phyloP scores from a whole-genome alignment of 2,113 vertebrate genomes.

The Pandion haliaetus region DNA sequence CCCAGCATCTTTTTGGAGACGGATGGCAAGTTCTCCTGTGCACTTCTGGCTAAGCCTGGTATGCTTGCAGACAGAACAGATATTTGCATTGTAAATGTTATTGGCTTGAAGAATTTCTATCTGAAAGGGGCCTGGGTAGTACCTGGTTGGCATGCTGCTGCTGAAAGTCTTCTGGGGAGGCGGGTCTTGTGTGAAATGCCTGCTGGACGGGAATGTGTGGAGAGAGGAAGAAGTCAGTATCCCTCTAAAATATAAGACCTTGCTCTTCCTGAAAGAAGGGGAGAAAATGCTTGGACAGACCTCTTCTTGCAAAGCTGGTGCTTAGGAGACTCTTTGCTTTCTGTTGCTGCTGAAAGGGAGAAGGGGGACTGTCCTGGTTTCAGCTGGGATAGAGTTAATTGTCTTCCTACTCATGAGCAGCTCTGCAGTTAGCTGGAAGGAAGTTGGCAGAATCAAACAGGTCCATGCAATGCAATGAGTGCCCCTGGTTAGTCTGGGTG shows the following conservation, averaged over 20 bases:
- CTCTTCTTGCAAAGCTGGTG: not conserved
- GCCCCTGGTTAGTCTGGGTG: not conserved
- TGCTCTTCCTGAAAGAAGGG: not conserved
- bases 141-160: not conserved
- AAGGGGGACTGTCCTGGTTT: no score
- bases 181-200: not conserved
- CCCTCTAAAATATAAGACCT: not conserved
- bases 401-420: fast-evolving
- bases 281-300: not conserved
- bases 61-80: not conserved
- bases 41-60: not conserved
- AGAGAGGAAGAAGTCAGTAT: not conserved
- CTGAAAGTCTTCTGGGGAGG: not conserved
- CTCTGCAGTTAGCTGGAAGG: not conserved
- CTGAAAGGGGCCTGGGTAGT: not conserved
- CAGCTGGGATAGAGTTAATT: no score
- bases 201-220: not conserved
- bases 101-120: not conserved
- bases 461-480: not conserved
- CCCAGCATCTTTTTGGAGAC: not conserved
- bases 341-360: not conserved
- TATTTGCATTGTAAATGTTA: not conserved
- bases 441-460: not conserved
- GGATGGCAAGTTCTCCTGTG: not conserved
- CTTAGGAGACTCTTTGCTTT: not conserved